phyloP scores from a whole-genome alignment of 2,797 vertebrate species.

The Caiman crocodilus region DNA sequence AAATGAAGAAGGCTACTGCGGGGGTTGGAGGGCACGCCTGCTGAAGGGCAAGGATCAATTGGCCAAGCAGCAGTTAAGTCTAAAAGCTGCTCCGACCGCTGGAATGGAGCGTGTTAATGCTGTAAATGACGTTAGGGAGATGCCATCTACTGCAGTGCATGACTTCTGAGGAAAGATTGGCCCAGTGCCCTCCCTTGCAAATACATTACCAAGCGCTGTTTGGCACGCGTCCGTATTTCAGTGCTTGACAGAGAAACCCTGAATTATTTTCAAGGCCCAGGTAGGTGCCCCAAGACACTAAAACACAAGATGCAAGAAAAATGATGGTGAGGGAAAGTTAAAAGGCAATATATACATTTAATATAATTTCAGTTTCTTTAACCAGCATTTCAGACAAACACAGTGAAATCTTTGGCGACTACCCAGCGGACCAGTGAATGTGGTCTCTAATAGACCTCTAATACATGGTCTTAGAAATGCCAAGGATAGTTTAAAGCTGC shows the following conservation, averaged over 20 bases:
- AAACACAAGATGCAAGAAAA: not conserved
- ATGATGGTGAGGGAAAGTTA: not conserved
- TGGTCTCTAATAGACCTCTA: not conserved
- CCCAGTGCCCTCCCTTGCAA: not conserved
- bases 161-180: not conserved
- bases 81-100: not conserved
- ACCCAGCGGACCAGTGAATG: not conserved
- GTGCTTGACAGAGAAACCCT: rapidly evolving
- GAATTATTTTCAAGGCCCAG: not conserved
- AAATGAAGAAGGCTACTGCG: not conserved
- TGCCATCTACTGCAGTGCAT: not conserved
- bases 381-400: not conserved
- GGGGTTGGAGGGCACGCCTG: not conserved
- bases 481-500: not conserved
- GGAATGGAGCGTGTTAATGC: not conserved
- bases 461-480: not conserved
- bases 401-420: not conserved
- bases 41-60: not conserved
- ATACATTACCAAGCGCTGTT: not conserved
- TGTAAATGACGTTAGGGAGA: not conserved
- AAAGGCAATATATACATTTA: not conserved
- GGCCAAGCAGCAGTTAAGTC: not conserved
- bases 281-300: not conserved
- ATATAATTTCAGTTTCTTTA: not conserved
- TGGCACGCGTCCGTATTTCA: not conserved